Percentiles rank a stretch among this genome's conserved stretches.
Conservation (phyloP, 2,888 invertebrate species). For the Anthophora plumipes region DNA sequence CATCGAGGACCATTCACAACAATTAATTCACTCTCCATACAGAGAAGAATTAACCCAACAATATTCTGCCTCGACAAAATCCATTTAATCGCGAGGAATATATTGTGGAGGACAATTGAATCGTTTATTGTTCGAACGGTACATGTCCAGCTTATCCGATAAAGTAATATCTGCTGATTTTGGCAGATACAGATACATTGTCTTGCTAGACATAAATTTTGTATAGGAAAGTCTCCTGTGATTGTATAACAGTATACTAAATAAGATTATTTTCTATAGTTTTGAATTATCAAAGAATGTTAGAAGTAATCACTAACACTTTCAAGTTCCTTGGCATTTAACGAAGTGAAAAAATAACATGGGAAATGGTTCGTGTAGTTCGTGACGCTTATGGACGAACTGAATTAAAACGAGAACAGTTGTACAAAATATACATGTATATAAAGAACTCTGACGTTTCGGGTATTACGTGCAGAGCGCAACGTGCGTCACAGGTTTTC, state of each 20-base stretch:
- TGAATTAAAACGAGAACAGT: neutral
- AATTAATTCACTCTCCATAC: constrained; percentile 14
- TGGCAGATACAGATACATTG: too few species aligned
- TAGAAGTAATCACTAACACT: too few species aligned
- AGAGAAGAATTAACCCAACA: constrained; percentile 28
- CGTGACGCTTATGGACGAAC: neutral
- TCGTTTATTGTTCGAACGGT: neutral
- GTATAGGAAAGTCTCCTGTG: too few species aligned
- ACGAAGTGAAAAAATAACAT: too few species aligned
- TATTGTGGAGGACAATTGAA: constrained; percentile 1
- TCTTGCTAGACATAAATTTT: too few species aligned
- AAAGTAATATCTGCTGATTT: too few species aligned
- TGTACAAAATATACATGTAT: neutral
- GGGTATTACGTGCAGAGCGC: neutral
- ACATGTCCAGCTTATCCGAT: too few species aligned
- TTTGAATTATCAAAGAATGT: too few species aligned
- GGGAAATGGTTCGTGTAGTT: too few species aligned
- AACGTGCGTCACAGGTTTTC: constrained; percentile 11
- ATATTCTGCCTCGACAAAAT: constrained; percentile 13
- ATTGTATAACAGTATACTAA: too few species aligned
- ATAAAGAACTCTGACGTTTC: neutral
- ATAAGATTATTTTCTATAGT: too few species aligned
- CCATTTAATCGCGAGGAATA: neutral
- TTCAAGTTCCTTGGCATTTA: too few species aligned
- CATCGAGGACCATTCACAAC: constrained; percentile 34